These are phyloP conservation scores for Pipra filicauda DNA, from an alignment of 2,113 vertebrate genomes.

Conservation along the genomic window DNA sequence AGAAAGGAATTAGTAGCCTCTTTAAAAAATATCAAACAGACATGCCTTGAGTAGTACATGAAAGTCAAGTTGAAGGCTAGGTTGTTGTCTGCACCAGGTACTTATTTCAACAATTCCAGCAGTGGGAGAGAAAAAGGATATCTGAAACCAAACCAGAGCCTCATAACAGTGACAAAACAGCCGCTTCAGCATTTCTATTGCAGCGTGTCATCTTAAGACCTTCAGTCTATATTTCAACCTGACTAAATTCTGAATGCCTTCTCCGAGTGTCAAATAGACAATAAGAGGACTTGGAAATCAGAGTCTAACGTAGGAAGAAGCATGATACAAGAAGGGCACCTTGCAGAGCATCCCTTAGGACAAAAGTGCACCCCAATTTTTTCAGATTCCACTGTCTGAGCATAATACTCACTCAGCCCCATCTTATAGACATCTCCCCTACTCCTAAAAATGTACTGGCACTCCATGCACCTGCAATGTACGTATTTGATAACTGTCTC, in stretches of 20 bases:
- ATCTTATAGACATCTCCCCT: not conserved
- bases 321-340: not conserved
- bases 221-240: not conserved
- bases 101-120: not conserved
- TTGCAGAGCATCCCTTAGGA: not conserved
- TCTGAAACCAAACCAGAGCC: not conserved
- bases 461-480: not conserved
- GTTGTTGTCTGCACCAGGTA: not conserved
- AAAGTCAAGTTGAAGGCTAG: not conserved
- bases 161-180: accelerated
- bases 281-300: not conserved
- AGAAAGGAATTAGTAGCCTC: constrained; percentile 14
- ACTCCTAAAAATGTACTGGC: not conserved
- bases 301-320: not conserved
- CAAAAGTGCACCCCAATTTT: not conserved
- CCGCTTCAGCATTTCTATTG: not conserved
- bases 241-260: not conserved
- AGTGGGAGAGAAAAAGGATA: not conserved
- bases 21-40: constrained; percentile 1
- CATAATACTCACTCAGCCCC: not conserved
- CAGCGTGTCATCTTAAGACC: not conserved
- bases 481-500: not conserved
- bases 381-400: not conserved
- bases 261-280: not conserved
- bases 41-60: not conserved